phyloP scores from a whole-genome alignment of 2,113 vertebrate genomes.

The Chlamydotis undulata region DNA sequence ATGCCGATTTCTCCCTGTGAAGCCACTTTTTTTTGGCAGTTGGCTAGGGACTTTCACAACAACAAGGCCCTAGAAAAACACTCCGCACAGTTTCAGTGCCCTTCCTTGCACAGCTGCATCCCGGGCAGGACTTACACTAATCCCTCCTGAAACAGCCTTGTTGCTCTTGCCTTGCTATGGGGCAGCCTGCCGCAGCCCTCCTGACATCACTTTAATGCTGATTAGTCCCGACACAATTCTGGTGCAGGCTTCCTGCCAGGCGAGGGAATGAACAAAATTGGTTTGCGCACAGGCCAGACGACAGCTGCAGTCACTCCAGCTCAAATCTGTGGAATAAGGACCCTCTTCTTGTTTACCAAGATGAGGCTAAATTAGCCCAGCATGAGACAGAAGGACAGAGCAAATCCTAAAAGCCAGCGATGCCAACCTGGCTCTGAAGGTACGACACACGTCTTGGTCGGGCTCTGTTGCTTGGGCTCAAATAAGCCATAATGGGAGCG shows the following conservation, averaged over 20 bases:
- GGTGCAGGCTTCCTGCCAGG: conserved; percentile 66
- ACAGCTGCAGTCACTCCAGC: conserved; percentile 64
- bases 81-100: background rate
- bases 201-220: conserved; percentile 54
- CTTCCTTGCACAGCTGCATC: conserved; percentile 7
- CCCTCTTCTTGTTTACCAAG: conserved; percentile 62
- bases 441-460: background rate
- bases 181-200: conserved; percentile 36
- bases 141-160: conserved; percentile 9
- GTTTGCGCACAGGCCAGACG: conserved; percentile 52
- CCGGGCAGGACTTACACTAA: background rate
- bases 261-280: conserved; percentile 61
- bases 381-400: conserved; percentile 35
- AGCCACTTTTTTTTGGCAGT: background rate
- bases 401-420: background rate
- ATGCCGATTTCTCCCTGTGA: background rate
- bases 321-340: conserved; percentile 49
- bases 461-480: background rate
- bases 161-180: background rate
- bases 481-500: rapidly evolving
- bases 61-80: background rate
- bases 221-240: conserved; percentile 63
- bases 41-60: background rate
- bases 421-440: conserved; percentile 1
- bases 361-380: conserved; percentile 67